Evolutionary conservation across 2,888 invertebrate species (phyloP).

Genomic region (Drosophila greeni): DNA sequence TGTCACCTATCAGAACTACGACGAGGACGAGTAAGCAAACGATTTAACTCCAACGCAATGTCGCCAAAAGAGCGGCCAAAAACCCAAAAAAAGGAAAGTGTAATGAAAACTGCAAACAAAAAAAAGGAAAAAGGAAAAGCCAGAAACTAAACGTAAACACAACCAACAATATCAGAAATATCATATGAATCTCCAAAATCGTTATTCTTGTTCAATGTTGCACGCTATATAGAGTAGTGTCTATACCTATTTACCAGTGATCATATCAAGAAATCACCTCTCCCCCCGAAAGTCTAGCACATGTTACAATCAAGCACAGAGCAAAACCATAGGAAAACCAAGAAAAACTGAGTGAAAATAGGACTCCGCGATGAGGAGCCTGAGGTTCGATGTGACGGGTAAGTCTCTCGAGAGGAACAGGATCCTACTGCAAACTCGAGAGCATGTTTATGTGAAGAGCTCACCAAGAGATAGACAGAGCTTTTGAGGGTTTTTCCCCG

Average conservation of each 20-base stretch:
- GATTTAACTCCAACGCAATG: conserved; percentile 51
- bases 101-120: conserved; percentile 34
- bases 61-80: conserved; percentile 59
- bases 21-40: conserved; percentile 85
- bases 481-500: conserved; percentile 16
- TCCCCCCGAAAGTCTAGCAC: conserved; percentile 23
- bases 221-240: conserved; percentile 13
- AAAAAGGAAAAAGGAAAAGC: conserved; percentile 16
- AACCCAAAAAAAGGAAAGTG: conserved; percentile 48
- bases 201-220: conserved; percentile 54
- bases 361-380: neutral
- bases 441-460: conserved; percentile 7
- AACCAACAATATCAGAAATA: conserved; percentile 79
- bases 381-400: conserved; percentile 41
- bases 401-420: neutral
- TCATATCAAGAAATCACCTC: conserved; percentile 43
- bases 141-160: conserved; percentile 47
- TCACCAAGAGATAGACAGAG: conserved; percentile 13
- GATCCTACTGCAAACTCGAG: conserved; percentile 35
- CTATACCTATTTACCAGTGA: conserved; percentile 26
- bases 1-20: conserved; percentile 96
- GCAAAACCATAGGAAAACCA: conserved; percentile 18
- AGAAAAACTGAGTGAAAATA: conserved; percentile 8
- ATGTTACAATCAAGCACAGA: conserved; percentile 34
- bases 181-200: conserved; percentile 75